phyloP scores from a whole-genome alignment of 2,113 vertebrate genomes.

The Lophura nycthemera region DNA sequence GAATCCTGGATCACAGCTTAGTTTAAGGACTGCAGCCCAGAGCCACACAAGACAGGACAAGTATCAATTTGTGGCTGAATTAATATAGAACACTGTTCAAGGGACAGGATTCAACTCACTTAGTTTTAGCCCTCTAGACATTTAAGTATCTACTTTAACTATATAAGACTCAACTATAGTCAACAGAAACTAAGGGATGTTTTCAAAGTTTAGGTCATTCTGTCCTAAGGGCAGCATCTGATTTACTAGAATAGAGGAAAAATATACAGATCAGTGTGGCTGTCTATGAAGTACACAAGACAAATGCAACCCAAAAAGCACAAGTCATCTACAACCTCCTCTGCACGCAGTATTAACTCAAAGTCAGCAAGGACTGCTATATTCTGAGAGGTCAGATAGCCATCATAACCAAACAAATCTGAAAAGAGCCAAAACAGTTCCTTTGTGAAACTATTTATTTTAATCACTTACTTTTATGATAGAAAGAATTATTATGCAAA shows the following conservation, averaged over 20 bases:
- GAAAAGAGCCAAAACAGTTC: neutral
- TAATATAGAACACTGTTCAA: neutral
- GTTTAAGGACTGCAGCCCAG: neutral
- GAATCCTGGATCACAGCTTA: neutral
- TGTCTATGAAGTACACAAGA: neutral
- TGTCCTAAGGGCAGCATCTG: neutral
- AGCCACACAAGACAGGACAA: neutral
- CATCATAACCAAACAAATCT: neutral
- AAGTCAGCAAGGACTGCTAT: neutral
- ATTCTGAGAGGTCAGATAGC: neutral
- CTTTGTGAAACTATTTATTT: constrained; percentile 28
- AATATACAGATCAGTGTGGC: neutral
- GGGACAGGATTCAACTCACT: neutral
- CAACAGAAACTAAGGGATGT: neutral
- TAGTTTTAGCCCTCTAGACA: neutral
- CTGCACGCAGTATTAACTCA: neutral
- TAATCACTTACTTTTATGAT: constrained; percentile 15
- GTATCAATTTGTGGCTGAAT: neutral
- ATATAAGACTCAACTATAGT: neutral
- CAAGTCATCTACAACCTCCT: neutral
- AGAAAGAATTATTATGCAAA: constrained; percentile 40
- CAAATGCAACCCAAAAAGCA: accelerated
- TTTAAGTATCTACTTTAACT: neutral
- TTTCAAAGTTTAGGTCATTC: neutral
- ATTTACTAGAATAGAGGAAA: neutral